phyloP scores from a whole-genome alignment of 2,797 vertebrate genomes.

The Tamandua tetradactyla region DNA sequence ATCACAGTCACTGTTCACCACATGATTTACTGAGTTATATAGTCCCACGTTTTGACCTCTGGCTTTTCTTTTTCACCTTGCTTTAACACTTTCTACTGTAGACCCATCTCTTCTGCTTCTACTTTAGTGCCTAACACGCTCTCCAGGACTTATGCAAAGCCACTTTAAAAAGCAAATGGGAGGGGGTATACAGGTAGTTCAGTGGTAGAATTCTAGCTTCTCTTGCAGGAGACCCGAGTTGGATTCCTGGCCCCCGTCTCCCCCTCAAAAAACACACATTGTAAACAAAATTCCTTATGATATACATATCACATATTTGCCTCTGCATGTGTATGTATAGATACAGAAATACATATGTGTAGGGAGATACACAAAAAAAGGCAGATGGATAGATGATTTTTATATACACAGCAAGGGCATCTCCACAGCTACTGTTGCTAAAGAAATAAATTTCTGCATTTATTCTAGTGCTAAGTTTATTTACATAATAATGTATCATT shows the following conservation, averaged over 20 bases:
- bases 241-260: too few relatives aligned
- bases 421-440: background rate
- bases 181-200: too few relatives aligned
- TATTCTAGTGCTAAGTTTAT: background rate
- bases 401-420: background rate
- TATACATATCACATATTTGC: too few relatives aligned
- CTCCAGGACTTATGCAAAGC: background rate
- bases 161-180: background rate
- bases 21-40: too few relatives aligned
- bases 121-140: background rate
- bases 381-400: background rate
- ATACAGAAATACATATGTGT: too few relatives aligned
- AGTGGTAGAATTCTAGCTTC: too few relatives aligned
- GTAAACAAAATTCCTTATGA: too few relatives aligned
- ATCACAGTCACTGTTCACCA: too few relatives aligned
- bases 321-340: too few relatives aligned
- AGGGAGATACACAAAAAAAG: slow-evolving; percentile 14
- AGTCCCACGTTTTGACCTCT: too few relatives aligned
- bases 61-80: background rate
- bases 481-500: background rate
- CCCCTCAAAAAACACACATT: too few relatives aligned
- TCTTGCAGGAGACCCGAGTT: too few relatives aligned
- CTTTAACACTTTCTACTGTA: background rate
- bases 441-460: background rate
- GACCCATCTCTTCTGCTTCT: background rate